Evolutionary conservation across 2,113 vertebrate species (phyloP).

Genomic region (Opisthocomus hoazin): DNA sequence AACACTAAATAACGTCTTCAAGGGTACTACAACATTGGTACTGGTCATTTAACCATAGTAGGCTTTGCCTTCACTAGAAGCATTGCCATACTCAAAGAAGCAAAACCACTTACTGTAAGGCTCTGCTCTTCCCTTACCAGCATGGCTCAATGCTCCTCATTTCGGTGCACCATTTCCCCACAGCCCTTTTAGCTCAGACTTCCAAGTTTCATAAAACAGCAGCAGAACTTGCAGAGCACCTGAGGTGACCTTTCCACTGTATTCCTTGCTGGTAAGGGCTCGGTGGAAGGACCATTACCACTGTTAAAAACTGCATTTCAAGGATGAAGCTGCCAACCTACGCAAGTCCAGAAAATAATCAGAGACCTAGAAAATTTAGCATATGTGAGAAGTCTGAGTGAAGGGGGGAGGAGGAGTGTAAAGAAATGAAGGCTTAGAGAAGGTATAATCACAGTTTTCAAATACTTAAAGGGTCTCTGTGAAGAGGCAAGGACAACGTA

Average conservation of each 20-base stretch:
- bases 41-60: not conserved
- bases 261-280: not conserved
- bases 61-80: not conserved
- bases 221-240: not conserved
- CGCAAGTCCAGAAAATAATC: not conserved
- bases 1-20: not conserved
- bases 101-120: not conserved
- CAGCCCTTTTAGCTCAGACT: not conserved
- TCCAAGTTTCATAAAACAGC: not conserved
- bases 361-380: not conserved
- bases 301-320: not conserved
- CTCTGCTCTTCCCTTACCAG: not conserved
- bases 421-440: not conserved
- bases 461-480: not conserved
- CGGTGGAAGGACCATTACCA: not conserved
- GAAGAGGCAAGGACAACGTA: not conserved
- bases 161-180: not conserved
- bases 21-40: not conserved
- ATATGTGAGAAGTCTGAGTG: not conserved
- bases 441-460: not conserved
- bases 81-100: not conserved
- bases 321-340: not conserved
- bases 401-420: not conserved
- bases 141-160: not conserved
- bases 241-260: not conserved